Percentiles rank a stretch among this genome's conserved stretches.
These are phyloP conservation scores for Cydia amplana DNA, from an alignment of 1,140 invertebrate species.

Conservation along the genomic window DNA sequence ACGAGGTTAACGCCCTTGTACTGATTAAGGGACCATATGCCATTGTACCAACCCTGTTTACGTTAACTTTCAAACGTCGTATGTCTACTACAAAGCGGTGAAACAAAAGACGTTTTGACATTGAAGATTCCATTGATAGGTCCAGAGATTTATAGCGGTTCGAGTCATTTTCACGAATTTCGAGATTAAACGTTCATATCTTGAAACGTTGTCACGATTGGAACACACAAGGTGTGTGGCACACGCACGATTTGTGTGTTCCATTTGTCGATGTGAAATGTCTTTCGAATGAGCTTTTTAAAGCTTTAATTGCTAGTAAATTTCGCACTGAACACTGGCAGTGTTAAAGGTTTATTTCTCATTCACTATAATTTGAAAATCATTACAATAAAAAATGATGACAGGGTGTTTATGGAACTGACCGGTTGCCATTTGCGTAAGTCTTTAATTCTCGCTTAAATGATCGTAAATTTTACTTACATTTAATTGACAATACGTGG, in stretches of 20 bases:
- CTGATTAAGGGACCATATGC: slow-evolving; percentile 13
- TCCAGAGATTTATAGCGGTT: not conserved
- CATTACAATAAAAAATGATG: slow-evolving; percentile 4
- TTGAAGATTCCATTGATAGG: not conserved
- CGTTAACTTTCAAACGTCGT: not conserved
- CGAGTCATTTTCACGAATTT: slow-evolving; percentile 10
- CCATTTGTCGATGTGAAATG: slow-evolving; percentile 11
- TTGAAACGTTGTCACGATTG: slow-evolving; percentile 8
- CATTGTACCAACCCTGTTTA: not conserved
- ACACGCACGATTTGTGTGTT: slow-evolving; percentile 4
- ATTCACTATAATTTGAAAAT: slow-evolving; percentile 9
- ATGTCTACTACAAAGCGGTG: not conserved
- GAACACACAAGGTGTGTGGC: slow-evolving; percentile 5
- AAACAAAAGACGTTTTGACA: not conserved
- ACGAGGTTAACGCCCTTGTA: slow-evolving; percentile 12
- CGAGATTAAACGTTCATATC: slow-evolving; percentile 16
- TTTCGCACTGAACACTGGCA: not conserved
- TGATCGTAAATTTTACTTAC: not conserved
- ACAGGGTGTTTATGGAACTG: not conserved
- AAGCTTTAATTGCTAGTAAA: slow-evolving; percentile 5
- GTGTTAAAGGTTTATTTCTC: not conserved
- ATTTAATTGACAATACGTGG: not conserved
- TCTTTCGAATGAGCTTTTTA: not conserved
- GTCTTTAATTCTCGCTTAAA: slow-evolving; percentile 4
- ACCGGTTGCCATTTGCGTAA: not conserved